Base-by-base conservation (phyloP, 2,888 invertebrate species). In the Brachylomia viminalis region DNA sequence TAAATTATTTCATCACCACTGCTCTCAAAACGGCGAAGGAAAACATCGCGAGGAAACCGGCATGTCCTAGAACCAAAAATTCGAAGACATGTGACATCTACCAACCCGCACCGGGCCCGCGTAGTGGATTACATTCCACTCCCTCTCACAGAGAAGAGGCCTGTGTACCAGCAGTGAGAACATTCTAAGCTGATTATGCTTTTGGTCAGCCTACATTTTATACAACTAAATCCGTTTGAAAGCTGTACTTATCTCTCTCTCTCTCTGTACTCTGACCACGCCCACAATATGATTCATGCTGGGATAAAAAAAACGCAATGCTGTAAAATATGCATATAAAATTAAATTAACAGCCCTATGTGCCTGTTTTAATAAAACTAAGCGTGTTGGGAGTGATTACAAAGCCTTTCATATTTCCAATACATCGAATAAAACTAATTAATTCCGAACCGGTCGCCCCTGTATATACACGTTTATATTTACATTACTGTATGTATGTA, bases 401-500 rank as follows among this genome's bases (percentile, higher is more conserved):
- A 80, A 56, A 82, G 85, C 81, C 52, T 75, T 75, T 82, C 76
- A 84, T 89, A 84, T 88, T 75, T 82, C 66, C 83, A 79, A 75
- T 85, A 79, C 30, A 71, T 61, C 42, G 72, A 75, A 85, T 83
- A 67, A 82, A 72, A 79, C 62, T 82, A 78, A 82, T 85, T 69
- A 85, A 68, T 59, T 64, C 49, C 27, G 33, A 67, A 52, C 61
- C 42, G 47, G 56, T 58, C 54, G 33, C 10, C 38, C 17, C n/a
- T n/a, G 49, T 42, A 17, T 58, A 17, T 66, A 27, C 17, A 23
- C 33, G 49, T 68, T 33, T 64, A 52, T 75, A 33, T 42, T 77
- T 56, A 30, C 20, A 38, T n/a, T 45, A 30, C n/a, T 56, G 17
- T 27, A 15, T 59, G 47, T 47, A 47, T 27, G 38, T 23, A 20